phyloP scores from a whole-genome alignment of 2,888 invertebrate species.

The Aproaerema taeniolella region DNA sequence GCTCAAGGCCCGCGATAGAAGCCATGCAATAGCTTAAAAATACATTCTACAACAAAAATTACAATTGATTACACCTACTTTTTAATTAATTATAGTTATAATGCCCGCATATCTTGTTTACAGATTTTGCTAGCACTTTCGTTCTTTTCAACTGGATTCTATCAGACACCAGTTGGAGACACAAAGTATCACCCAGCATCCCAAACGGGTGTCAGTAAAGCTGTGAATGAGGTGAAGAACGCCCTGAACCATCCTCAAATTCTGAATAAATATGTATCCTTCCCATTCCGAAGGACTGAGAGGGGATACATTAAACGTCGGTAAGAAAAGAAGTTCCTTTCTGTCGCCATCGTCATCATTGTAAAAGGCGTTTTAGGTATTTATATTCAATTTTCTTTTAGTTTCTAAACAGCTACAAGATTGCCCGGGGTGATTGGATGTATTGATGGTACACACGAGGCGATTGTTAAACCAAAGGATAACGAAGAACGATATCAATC shows the following conservation, averaged over 20 bases:
- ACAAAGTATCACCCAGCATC: neutral
- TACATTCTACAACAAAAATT: too few relatives aligned
- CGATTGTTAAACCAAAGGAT: neutral
- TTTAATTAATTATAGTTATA: too few relatives aligned
- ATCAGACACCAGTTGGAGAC: too few relatives aligned
- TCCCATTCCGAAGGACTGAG: neutral
- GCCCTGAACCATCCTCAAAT: too few relatives aligned
- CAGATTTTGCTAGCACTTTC: neutral
- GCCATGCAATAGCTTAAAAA: too few relatives aligned
- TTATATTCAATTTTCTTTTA: neutral
- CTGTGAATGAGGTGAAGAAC: neutral
- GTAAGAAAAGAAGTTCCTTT: neutral
- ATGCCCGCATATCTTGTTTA: too few relatives aligned
- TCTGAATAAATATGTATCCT: neutral
- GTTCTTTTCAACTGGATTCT: too few relatives aligned
- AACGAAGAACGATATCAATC: conserved; percentile 6
- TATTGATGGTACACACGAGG: conserved; percentile 7
- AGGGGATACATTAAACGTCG: neutral
- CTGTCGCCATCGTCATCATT: neutral
- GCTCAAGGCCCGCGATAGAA: too few relatives aligned
- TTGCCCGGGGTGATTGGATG: conserved; percentile 6
- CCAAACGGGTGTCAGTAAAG: neutral
- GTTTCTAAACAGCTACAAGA: neutral
- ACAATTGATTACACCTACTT: too few relatives aligned
- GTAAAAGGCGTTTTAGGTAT: neutral